phyloP scores from a whole-genome alignment of 2,797 vertebrate genomes.

The Rhadinocentrus ornatus region DNA sequence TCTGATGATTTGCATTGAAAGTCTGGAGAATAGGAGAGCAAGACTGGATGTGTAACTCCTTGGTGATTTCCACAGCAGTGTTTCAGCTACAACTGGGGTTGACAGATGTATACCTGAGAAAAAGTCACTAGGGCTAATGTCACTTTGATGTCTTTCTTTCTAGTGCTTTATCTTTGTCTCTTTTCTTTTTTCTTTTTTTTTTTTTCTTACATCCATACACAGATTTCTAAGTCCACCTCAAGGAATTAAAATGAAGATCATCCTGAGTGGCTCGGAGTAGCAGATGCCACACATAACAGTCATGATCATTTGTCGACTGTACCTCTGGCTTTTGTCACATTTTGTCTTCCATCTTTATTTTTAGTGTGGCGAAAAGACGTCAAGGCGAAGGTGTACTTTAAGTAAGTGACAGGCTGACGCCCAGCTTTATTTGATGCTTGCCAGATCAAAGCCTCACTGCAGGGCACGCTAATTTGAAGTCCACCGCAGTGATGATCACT shows the following conservation, averaged over 20 bases:
- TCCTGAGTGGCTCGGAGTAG: constrained; percentile 54
- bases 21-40: constrained; percentile 33
- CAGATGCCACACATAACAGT: constrained; percentile 68
- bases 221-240: constrained; percentile 62
- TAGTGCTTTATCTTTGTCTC: constrained; percentile 36
- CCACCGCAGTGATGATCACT: constrained; percentile 82
- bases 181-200: constrained; percentile 21
- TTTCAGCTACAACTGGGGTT: constrained; percentile 53
- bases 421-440: constrained; percentile 80
- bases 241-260: constrained; percentile 64
- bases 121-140: constrained; percentile 61
- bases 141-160: constrained; percentile 72
- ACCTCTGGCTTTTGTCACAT: constrained; percentile 75
- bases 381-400: constrained; percentile 81
- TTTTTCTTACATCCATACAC: constrained; percentile 29
- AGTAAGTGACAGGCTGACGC: constrained; percentile 82
- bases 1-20: constrained; percentile 45
- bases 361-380: constrained; percentile 72
- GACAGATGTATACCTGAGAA: constrained; percentile 58
- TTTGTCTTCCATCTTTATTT: constrained; percentile 77
- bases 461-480: constrained; percentile 82
- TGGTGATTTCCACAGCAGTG: constrained; percentile 41
- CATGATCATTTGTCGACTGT: constrained; percentile 66
- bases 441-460: constrained; percentile 84
- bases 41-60: constrained; percentile 44